phyloP scores from a whole-genome alignment of 2,113 vertebrate species.

The Rana temporaria region DNA sequence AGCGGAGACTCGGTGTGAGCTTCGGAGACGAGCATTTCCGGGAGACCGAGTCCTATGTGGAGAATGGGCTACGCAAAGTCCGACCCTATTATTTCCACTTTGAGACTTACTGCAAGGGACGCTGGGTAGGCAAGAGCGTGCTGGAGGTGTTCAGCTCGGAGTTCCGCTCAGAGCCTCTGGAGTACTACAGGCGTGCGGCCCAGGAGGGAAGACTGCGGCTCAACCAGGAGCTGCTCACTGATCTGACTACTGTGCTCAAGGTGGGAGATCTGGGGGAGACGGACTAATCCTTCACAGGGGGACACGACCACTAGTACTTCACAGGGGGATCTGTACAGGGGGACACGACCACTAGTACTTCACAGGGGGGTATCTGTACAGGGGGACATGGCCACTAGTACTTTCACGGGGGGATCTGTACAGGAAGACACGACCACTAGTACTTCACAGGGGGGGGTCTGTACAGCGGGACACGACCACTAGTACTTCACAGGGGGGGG shows the following conservation, averaged over 20 bases:
- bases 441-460: too few species aligned
- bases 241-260: slow-evolving; percentile 88
- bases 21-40: slow-evolving; percentile 87
- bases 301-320: too few species aligned
- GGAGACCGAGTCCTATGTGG: slow-evolving; percentile 92
- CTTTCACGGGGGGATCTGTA: background rate
- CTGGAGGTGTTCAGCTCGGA: slow-evolving; percentile 87
- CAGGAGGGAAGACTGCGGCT: slow-evolving; percentile 86
- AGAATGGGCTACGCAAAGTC: slow-evolving; percentile 92
- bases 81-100: slow-evolving; percentile 92
- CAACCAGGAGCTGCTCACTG: slow-evolving; percentile 82
- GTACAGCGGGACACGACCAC: too few species aligned
- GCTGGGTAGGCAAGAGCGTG: slow-evolving; percentile 92
- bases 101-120: slow-evolving; percentile 93
- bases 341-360: too few species aligned
- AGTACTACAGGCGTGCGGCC: slow-evolving; percentile 83
- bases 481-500: too few species aligned
- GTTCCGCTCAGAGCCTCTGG: slow-evolving; percentile 85
- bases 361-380: too few species aligned
- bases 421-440: too few species aligned
- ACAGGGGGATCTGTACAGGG: too few species aligned
- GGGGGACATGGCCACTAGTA: too few species aligned
- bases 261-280: slow-evolving; percentile 65
- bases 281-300: background rate
- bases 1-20: slow-evolving; percentile 83